These are phyloP conservation scores for Stenopsyche tienmushanensis DNA, from an alignment of 1,140 invertebrate genomes.

Conservation along the genomic window DNA sequence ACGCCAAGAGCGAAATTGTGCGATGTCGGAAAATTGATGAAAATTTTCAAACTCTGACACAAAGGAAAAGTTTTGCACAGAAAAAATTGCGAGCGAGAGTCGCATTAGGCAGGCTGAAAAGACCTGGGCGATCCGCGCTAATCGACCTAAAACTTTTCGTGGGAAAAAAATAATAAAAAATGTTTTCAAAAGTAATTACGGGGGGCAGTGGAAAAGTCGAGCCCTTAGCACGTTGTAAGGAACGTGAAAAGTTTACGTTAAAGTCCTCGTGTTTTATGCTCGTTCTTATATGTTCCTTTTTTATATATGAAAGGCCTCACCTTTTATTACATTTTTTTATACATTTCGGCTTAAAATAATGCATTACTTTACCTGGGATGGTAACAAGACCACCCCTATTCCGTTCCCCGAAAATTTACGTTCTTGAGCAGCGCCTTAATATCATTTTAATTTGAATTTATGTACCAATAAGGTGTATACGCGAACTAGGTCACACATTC, in stretches of 20 bases:
- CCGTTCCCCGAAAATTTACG: too few relatives aligned
- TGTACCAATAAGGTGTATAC: too few relatives aligned
- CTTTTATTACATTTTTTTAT: too few relatives aligned
- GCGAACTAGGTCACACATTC: too few relatives aligned
- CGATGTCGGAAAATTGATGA: conserved; percentile 19
- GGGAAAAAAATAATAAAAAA: conserved; percentile 16
- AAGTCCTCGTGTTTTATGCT: not conserved
- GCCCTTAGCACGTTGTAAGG: conserved; percentile 12
- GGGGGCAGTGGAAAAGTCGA: too few relatives aligned
- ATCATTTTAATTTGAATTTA: too few relatives aligned
- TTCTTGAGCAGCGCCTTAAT: too few relatives aligned
- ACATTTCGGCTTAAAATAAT: too few relatives aligned
- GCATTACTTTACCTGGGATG: too few relatives aligned
- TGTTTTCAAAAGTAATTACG: conserved; percentile 22
- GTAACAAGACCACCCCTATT: too few relatives aligned
- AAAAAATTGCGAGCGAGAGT: conserved; percentile 1
- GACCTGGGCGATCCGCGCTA: conserved; percentile 14
- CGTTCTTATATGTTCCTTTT: too few relatives aligned
- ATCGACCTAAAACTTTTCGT: conserved; percentile 22
- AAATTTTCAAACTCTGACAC: conserved; percentile 16
- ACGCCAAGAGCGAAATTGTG: not conserved
- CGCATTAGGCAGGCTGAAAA: conserved; percentile 6
- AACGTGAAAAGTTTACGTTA: conserved; percentile 2
- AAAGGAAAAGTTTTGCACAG: conserved; percentile 3
- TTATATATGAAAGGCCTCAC: too few relatives aligned